Conservation (phyloP, 2,888 invertebrate genomes). For the Cephonodes hylas region DNA sequence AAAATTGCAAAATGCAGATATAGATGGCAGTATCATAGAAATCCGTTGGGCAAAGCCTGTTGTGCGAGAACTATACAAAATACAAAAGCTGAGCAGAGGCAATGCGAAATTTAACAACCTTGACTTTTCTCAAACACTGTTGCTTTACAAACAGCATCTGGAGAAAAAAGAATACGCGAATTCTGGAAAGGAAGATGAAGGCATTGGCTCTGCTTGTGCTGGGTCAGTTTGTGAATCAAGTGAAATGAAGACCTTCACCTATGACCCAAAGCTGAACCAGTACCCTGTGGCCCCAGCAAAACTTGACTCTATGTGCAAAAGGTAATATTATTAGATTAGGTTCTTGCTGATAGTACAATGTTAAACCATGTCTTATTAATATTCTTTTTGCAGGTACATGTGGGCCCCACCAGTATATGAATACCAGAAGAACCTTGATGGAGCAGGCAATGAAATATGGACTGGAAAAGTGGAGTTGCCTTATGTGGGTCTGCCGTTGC, state of each 20-base stretch:
- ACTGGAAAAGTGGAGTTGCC: conserved; percentile 58
- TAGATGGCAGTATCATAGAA: conserved; percentile 70
- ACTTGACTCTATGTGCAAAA: conserved; percentile 68
- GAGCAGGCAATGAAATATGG: conserved; percentile 50
- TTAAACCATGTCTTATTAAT: neutral
- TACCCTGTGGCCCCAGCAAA: conserved; percentile 63
- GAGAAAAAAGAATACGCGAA: conserved; percentile 63
- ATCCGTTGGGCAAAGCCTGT: conserved; percentile 83
- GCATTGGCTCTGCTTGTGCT: conserved; percentile 60
- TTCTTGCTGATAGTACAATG: too few relatives aligned
- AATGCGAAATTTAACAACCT: conserved; percentile 73
- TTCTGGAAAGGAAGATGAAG: conserved; percentile 63
- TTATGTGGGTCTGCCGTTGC: conserved; percentile 53
- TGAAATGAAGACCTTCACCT: conserved; percentile 33
- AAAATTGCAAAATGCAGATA: conserved; percentile 73
- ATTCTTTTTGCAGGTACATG: conserved; percentile 48
- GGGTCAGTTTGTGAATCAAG: conserved; percentile 58
- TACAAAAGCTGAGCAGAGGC: conserved; percentile 67
- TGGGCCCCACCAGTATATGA: conserved; percentile 63
- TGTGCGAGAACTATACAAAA: conserved; percentile 65
- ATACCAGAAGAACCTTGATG: conserved; percentile 54
- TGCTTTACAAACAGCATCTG: conserved; percentile 71
- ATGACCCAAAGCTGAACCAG: conserved; percentile 25
- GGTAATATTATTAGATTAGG: conserved; percentile 39
- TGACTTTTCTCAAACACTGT: conserved; percentile 61